Base-by-base conservation (phyloP, 1,140 invertebrate species). In the Atta cephalotes region DNA sequence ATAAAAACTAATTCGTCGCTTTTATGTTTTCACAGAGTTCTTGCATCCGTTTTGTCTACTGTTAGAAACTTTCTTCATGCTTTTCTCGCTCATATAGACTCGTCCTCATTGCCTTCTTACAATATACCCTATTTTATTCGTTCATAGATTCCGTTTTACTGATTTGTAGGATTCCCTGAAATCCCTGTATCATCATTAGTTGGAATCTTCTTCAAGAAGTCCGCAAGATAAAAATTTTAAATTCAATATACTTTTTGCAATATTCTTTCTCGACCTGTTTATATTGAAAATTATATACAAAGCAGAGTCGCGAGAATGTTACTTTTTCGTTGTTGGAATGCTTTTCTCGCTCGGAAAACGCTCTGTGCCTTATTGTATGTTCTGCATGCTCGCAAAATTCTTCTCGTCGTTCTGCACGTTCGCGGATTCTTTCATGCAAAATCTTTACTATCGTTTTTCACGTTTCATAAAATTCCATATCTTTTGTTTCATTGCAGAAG, bases 331-430 rank as follows among this genome's bases (percentile, higher is more conserved):
- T 53, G 25, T 53, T 72, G 80, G 80, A 82, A 82, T 82, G 68
- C 68, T 82, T 74, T 82, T 60, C 68, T 74, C 66, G 35, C 39
- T 82, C 66, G 53, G 49, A 74, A 35, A 82, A 82, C 68, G 68
- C 68, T 72, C 68, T 84, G 49, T 63, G 74, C 56, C 35, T 84
- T 70, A 84, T 84, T 76, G 80, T 74, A 84, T 28, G 56, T 62
- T 74, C 80, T 84, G 70, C 70, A 84, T 76, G 56, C 56, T 84
- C 70, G 45, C 80, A 84, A 84, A 84, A 84, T 84, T 84, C 70
- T 74, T 84, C 80, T 74, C 70, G 25, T 84, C 39, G 70, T 74
- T 84, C 49, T 74, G 70, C 39, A 84, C 70, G 70, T 25, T 84
- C 25, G 39, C 70, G 45, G 80, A 84, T 39, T 84, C 65, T 81